These are phyloP conservation scores for Lycophotia porphyrea DNA, from an alignment of 2,888 invertebrate genomes.

Conservation along the genomic window DNA sequence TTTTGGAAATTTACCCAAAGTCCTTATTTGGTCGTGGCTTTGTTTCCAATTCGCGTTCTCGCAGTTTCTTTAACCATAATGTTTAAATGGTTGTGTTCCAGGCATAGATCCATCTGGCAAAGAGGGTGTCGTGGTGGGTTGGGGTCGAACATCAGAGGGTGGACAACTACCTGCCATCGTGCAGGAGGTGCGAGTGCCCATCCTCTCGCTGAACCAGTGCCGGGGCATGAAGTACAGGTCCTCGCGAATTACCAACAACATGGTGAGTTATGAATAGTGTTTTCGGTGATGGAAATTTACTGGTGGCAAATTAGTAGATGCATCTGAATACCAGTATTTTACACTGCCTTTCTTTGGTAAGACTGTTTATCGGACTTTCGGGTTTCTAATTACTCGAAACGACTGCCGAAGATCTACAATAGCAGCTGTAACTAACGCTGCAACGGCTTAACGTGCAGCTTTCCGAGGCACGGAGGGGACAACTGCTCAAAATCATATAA, in stretches of 20 bases:
- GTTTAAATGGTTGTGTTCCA: slow-evolving; percentile 68
- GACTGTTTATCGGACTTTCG: neutral
- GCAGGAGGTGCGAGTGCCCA: slow-evolving; percentile 96
- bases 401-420: neutral
- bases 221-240: slow-evolving; percentile 96
- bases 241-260: slow-evolving; percentile 94
- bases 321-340: neutral
- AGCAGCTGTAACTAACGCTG: neutral
- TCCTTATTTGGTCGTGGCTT: neutral
- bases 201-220: slow-evolving; percentile 94
- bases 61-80: neutral
- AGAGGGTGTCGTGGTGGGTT: slow-evolving; percentile 95
- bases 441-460: neutral
- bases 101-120: slow-evolving; percentile 93
- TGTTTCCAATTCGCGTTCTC: neutral
- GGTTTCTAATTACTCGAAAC: neutral
- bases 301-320: neutral
- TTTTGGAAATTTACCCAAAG: no score
- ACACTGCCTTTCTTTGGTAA: neutral
- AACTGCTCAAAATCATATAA: neutral
- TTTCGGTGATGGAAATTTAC: neutral
- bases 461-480: neutral
- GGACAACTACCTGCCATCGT: slow-evolving; percentile 94
- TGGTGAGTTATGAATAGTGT: slow-evolving; percentile 85
- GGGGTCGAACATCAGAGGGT: slow-evolving; percentile 96